Base-by-base conservation (phyloP, 1,140 invertebrate genomes). In the Apis florea region DNA sequence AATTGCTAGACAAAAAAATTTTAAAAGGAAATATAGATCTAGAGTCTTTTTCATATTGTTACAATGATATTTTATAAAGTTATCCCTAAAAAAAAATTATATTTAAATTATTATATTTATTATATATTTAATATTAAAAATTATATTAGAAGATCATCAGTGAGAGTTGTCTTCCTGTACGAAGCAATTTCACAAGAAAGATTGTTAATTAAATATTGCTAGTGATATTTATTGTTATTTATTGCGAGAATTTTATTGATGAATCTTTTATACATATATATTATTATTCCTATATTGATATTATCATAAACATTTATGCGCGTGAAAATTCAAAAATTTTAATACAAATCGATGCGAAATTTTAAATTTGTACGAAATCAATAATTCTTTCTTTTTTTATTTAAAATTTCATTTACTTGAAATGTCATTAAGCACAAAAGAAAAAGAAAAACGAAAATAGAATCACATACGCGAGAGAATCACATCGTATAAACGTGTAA, bases 241-340 rank as follows among this genome's bases (percentile, higher is more conserved):
- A 51, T 40, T 75, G 40, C 15, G 19, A 24, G 21, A 75, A 67
- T 81, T 81, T 24, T 81, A 81, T 75, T 75, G 8, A 21, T 74
- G 53, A 61, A 61, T 73, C 21, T 24, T 75, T 56, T 71, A 40
- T 6, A 19, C 31, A 40, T 40, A 40, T 40, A 40, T 40, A 9
- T 26, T 54, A 40, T 75, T 77, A 68, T 54, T 51, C 31, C 31
- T 61, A 53, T 11, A 19, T 53, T 12, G 69, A 56, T 51, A 51
- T 13, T 40, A 40, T 21, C n/a, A 58, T 21, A 11, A 21, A 58
- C n/a, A 21, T 58, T 58, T 58, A 58, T 58, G 56, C 21, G n/a
- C 56, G 56, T 19, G 12, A 58, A 58, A 58, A 4, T 58, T 58
- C 56, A 12, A 58, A 58, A 21, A 58, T 58, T 58, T 58, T 40